Base-by-base conservation (phyloP, 2,113 vertebrate genomes). In the Saimiri boliviensis region DNA sequence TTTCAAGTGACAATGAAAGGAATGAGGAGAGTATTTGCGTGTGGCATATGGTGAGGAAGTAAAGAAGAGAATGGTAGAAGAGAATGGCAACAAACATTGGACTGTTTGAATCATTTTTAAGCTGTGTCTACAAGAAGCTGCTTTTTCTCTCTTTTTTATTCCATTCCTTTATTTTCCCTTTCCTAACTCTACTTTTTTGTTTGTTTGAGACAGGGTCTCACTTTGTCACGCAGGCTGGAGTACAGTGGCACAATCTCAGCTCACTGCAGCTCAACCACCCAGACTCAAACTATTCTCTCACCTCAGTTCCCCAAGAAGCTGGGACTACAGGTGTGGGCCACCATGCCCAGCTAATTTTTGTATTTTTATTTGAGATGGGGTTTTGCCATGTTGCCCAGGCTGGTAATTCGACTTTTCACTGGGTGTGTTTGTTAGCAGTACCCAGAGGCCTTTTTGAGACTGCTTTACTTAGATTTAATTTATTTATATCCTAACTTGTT, bases 321-420 rank as follows among this genome's bases (percentile, higher is more conserved):
- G 60, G 60, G 27, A 63, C 60, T 63, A 63, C 27, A 30, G 12
- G 60, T 63, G 27, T 30, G 12, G 60, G 60, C 60, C 60, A 63
- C 27, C 27, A 32, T 6, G 12, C 12, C 27, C 32, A 27, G 60
- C 60, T 32, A 32, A 14, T 63, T 63, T 63, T 32, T 63, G 60
- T 32, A 63, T 30, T 63, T 63, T 32, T 63, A 63, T 12, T 63
- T 14, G 60, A 32, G 60, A 63, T 63, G 60, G 2, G 27, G 60
- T 32, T 63, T 63, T 30, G 30, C 27, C 60, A 32, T 63, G 60
- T 32, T 63, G 27, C 60, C 27, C 60, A 63, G 60, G 27, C 27
- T 63, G 12, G 60, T 30, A 63, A 63, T 88, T 74, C 20, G 76
- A 37, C 54, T 87, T 95, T 93, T 71, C 76, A 87, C 11, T 84